phyloP scores from a whole-genome alignment of 1,140 invertebrate species.

The Macrobrachium rosenbergii region DNA sequence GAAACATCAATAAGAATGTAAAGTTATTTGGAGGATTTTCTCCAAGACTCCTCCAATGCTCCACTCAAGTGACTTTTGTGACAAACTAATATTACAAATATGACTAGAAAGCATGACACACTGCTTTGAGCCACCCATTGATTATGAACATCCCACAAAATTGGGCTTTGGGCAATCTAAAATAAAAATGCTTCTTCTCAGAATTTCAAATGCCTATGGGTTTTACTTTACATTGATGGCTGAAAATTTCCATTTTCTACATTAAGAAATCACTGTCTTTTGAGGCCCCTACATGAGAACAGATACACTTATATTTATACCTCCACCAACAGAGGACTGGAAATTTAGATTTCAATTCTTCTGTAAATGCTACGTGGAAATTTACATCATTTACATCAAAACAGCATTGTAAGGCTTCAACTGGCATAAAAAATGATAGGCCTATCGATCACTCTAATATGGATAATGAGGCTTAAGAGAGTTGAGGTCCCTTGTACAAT shows the following conservation, averaged over 20 bases:
- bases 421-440: constrained; percentile 28
- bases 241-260: too few relatives aligned
- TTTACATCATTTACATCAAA: not conserved
- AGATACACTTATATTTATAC: too few relatives aligned
- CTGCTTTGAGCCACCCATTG: constrained; percentile 34
- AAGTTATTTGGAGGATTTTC: too few relatives aligned
- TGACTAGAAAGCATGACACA: constrained; percentile 61
- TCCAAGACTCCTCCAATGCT: not conserved
- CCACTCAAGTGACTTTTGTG: constrained; percentile 47
- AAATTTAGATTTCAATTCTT: too few relatives aligned
- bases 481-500: constrained; percentile 2
- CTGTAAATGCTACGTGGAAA: too few relatives aligned
- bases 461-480: constrained; percentile 25
- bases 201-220: too few relatives aligned
- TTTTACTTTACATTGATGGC: too few relatives aligned
- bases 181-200: not conserved
- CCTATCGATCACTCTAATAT: too few relatives aligned
- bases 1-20: too few relatives aligned
- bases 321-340: too few relatives aligned
- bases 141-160: constrained; percentile 5
- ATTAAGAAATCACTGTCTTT: too few relatives aligned
- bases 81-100: constrained; percentile 56
- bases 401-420: constrained; percentile 43
- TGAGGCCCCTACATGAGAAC: too few relatives aligned
- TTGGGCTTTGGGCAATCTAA: constrained; percentile 3